These are phyloP conservation scores for Pitta sordida DNA, from an alignment of 2,113 vertebrate genomes.

Conservation along the genomic window DNA sequence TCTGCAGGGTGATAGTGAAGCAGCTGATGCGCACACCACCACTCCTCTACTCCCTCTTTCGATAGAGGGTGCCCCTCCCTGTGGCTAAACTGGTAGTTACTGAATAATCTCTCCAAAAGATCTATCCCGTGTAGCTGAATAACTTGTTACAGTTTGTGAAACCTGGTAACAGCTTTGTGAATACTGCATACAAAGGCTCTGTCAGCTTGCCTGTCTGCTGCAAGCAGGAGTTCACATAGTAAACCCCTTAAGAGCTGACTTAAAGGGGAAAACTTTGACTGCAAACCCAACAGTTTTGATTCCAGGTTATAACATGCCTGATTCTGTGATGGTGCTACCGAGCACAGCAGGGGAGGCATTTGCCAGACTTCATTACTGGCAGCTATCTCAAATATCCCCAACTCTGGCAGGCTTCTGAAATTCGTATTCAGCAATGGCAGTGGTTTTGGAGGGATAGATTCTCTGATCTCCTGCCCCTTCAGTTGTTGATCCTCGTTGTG, in stretches of 20 bases:
- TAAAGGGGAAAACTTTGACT: neutral
- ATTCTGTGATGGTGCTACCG: neutral
- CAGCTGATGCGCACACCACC: neutral
- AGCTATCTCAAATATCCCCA: neutral
- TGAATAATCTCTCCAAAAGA: neutral
- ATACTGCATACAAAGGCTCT: neutral
- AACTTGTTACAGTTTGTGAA: neutral
- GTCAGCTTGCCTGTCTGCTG: neutral
- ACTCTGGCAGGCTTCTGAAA: neutral
- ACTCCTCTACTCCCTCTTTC: neutral
- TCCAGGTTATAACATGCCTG: neutral
- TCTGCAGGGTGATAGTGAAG: neutral
- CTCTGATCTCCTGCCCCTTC: neutral
- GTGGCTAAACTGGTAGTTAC: neutral
- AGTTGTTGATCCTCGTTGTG: neutral
- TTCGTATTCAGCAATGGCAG: neutral
- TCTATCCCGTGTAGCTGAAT: neutral
- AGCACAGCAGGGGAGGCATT: neutral
- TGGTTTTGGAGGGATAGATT: neutral
- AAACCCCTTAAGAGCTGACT: neutral
- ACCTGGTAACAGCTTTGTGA: neutral
- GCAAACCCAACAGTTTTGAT: neutral
- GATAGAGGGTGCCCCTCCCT: neutral
- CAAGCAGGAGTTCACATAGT: neutral
- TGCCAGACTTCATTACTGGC: neutral